Evolutionary conservation across 2,113 vertebrate genomes (phyloP).

Genomic region (Psettodes erumei): DNA sequence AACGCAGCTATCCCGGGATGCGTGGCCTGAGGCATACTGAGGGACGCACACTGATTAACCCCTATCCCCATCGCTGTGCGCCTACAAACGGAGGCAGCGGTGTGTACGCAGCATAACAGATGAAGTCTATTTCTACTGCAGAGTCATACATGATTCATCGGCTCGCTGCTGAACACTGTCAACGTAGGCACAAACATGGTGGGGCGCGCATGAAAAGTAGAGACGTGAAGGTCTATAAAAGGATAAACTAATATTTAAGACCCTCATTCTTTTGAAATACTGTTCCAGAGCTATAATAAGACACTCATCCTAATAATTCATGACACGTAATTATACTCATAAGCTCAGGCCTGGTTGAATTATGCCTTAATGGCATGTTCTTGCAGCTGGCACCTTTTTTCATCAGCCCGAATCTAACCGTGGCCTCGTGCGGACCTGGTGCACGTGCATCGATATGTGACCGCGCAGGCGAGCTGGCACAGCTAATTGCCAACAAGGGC

Average conservation of each 20-base stretch:
- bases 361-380: conserved; percentile 55
- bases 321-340: conserved; percentile 67
- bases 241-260: conserved; percentile 76
- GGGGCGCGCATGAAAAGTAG: conserved; percentile 34
- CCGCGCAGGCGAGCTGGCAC: conserved; percentile 48
- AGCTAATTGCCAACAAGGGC: conserved; percentile 70
- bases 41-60: conserved; percentile 65
- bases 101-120: conserved; percentile 61
- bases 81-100: conserved; percentile 44
- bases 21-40: conserved; percentile 53
- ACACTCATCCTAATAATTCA: conserved; percentile 66
- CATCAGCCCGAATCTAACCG: conserved; percentile 38
- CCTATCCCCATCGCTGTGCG: conserved; percentile 38
- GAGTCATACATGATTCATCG: conserved; percentile 74
- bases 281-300: conserved; percentile 65
- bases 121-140: conserved; percentile 71
- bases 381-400: conserved; percentile 63
- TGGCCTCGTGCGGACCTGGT: conserved; percentile 15
- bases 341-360: conserved; percentile 59
- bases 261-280: conserved; percentile 63
- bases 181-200: conserved; percentile 62
- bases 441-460: conserved; percentile 50
- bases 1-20: conserved; percentile 45
- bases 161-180: conserved; percentile 56
- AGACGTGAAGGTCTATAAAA: conserved; percentile 61